Percentiles rank a stretch among this genome's conserved stretches.
phyloP scores from a whole-genome alignment of 2,113 vertebrate species.

The Pomatostomus ruficeps region DNA sequence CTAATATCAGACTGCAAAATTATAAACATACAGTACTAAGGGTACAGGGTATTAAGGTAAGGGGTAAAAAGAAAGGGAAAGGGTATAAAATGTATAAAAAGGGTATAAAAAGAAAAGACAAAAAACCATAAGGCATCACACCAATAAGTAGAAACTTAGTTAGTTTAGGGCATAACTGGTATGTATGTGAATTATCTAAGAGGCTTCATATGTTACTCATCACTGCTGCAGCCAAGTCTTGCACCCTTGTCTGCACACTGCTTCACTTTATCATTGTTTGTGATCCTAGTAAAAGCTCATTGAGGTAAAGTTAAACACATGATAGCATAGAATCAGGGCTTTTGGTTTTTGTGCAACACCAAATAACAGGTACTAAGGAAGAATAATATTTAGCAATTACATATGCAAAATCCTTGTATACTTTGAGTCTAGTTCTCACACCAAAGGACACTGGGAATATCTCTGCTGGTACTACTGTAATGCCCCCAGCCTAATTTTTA shows the following conservation, averaged over 20 bases:
- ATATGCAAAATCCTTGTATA: neutral
- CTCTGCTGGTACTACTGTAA: neutral
- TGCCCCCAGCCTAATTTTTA: neutral
- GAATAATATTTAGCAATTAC: neutral
- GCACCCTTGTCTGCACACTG: neutral
- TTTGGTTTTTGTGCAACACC: neutral
- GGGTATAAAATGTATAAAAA: too few species aligned
- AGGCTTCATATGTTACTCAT: neutral
- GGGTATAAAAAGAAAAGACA: too few species aligned
- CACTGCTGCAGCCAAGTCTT: neutral
- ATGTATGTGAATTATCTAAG: neutral
- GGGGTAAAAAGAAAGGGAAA: too few species aligned
- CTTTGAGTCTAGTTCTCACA: neutral
- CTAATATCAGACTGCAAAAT: too few species aligned
- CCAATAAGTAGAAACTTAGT: neutral
- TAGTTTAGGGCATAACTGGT: neutral
- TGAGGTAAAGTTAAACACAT: neutral
- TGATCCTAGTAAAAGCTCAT: neutral
- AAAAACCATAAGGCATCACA: too few species aligned
- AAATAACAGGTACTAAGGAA: neutral
- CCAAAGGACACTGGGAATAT: neutral
- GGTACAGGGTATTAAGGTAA: too few species aligned
- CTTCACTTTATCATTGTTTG: neutral
- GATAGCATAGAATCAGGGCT: neutral
- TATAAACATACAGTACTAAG: too few species aligned